A percentile compares a stretch with the other conserved stretches of the same genome.
phyloP scores from a whole-genome alignment of 2,888 invertebrate genomes.

The Leucozona laternaria region DNA sequence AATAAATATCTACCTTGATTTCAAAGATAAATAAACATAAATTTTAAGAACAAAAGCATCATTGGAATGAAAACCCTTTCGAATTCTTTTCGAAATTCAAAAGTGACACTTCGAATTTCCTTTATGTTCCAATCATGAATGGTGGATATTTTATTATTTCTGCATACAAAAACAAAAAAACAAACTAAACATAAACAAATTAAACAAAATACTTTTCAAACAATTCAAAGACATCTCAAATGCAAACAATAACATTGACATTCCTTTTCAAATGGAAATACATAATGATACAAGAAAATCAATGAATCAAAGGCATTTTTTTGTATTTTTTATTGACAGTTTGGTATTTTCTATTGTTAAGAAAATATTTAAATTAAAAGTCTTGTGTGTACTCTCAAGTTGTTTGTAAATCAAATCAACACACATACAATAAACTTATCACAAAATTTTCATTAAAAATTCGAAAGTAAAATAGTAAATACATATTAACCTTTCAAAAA shows the following conservation, averaged over 20 bases:
- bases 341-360: constrained; percentile 1
- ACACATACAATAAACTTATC: background rate
- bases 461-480: background rate
- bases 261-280: constrained; percentile 2
- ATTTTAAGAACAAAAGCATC: background rate
- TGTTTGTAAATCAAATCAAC: background rate
- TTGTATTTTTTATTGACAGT: background rate
- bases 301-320: constrained; percentile 1
- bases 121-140: background rate
- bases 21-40: background rate
- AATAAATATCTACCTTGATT: background rate
- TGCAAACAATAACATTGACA: background rate
- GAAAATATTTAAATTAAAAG: background rate
- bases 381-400: background rate
- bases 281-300: background rate
- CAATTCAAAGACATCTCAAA: background rate
- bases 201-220: background rate
- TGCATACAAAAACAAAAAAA: background rate
- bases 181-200: background rate
- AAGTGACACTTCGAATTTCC: background rate
- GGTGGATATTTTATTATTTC: background rate
- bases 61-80: background rate
- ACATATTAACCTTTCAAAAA: background rate
- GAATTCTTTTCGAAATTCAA: background rate
- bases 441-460: background rate